phyloP scores from a whole-genome alignment of 2,888 invertebrate species.

The Lycocerus yunnanus region DNA sequence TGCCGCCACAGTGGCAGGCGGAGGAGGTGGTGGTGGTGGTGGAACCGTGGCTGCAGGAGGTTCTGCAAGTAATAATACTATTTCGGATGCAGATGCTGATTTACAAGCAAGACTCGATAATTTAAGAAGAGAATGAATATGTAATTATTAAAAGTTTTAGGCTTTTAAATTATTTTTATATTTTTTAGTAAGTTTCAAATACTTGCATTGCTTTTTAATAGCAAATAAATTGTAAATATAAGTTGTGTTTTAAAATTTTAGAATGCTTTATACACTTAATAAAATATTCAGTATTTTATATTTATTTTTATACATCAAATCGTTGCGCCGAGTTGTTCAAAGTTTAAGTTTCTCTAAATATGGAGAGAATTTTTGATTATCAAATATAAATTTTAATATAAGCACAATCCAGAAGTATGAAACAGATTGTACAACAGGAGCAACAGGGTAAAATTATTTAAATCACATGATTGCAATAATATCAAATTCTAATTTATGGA shows the following conservation, averaged over 20 bases:
- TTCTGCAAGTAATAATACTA: constrained; percentile 57
- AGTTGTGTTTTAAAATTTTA: constrained; percentile 3
- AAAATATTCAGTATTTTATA: neutral
- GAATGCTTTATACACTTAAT: neutral
- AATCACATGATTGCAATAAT: too few relatives aligned
- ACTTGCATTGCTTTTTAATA: neutral
- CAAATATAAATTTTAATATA: too few relatives aligned
- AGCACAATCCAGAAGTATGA: too few relatives aligned
- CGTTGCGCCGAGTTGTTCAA: too few relatives aligned
- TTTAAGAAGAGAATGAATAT: constrained; percentile 73
- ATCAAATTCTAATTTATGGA: too few relatives aligned
- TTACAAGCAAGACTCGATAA: constrained; percentile 96
- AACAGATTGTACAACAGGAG: too few relatives aligned
- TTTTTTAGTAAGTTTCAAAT: neutral
- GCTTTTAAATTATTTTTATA: constrained; percentile 2
- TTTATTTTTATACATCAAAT: neutral
- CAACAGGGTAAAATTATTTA: too few relatives aligned
- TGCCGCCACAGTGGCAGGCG: constrained; percentile 54
- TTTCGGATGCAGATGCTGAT: constrained; percentile 93
- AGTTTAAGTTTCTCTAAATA: too few relatives aligned
- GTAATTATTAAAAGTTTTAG: neutral
- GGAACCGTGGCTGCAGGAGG: constrained; percentile 52
- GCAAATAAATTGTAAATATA: neutral
- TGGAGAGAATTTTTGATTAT: too few relatives aligned
- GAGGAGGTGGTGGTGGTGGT: constrained; percentile 39